Evolutionary conservation across 2,888 invertebrate genomes (phyloP).

Genomic region (Lamellibrachia satsuma): DNA sequence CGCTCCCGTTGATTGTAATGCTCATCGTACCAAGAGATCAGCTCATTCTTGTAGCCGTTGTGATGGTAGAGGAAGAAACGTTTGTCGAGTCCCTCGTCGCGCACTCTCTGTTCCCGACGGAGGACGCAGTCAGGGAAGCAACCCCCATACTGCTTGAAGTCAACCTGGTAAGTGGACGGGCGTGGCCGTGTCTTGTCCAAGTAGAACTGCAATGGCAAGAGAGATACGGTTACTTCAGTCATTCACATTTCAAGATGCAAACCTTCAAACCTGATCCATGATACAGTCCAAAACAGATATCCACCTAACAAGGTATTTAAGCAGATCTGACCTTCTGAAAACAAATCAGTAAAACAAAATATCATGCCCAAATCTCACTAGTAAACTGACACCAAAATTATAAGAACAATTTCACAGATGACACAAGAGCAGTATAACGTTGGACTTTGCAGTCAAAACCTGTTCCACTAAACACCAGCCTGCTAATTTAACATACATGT

Average conservation of each 20-base stretch:
- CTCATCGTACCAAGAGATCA: slow-evolving; percentile 64
- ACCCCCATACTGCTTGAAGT: slow-evolving; percentile 7
- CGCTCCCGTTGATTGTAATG: slow-evolving; percentile 59
- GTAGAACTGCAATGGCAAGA: not conserved
- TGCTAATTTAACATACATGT: not conserved
- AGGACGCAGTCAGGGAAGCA: not conserved
- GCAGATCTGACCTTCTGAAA: no score
- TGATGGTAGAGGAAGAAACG: slow-evolving; percentile 61
- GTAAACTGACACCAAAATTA: not conserved
- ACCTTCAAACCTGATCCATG: not conserved
- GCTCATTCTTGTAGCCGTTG: slow-evolving; percentile 57
- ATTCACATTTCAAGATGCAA: not conserved
- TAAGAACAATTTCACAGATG: not conserved
- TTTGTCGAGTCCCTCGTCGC: slow-evolving; percentile 56
- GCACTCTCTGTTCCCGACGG: slow-evolving; percentile 33
- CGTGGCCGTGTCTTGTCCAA: slow-evolving; percentile 17
- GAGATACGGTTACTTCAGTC: not conserved
- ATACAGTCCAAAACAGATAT: not conserved
- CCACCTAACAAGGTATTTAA: not conserved
- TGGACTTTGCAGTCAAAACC: not conserved
- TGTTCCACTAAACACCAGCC: not conserved
- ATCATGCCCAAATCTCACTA: not conserved
- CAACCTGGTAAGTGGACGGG: not conserved
- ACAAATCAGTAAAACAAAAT: not conserved
- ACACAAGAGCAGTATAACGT: not conserved